Base-by-base conservation (phyloP, 2,888 invertebrate genomes). In the Ectemnius lituratus region DNA sequence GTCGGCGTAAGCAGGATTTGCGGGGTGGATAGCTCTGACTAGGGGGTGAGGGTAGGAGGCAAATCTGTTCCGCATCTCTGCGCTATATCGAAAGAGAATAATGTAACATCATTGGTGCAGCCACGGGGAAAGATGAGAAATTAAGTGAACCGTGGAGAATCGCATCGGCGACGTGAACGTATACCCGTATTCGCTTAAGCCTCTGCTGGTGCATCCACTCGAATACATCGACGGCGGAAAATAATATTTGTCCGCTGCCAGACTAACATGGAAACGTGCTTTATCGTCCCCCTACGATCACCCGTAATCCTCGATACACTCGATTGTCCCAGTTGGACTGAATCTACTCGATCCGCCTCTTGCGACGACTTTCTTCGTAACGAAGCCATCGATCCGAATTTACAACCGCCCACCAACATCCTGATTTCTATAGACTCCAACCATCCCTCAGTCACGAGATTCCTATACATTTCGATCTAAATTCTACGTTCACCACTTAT, bases 141-240 rank as follows among this genome's bases (percentile, higher is more conserved):
- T 83, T 83, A 83, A 83, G 80, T 74, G 83, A 83, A 83, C 83
- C 83, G 83, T 83, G 73, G 73, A 65, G 73, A 75, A 83, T 83
- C 81, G 83, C 70, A 70, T 81, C 80, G 74, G 60, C 78, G 73
- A 70, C 71, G 72, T 67, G 75, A 79, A 75, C 72, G 71, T 80
- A 78, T 63, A 74, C 62, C 72, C 70, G 70, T 67, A 67, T 61
- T 13, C 76, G 80, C 61, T 80, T 82, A 82, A 82, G 73, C 80
- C 79, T 78, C 72, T 80, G 70, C 72, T 66, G 73, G 77, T 67
- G 78, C 83, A 83, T 61, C 61, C 76, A 63, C 69, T 68, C 76
- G 81, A 76, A 77, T 75, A 79, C 77, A 79, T 81, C 71, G 77
- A 57, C 75, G 76, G 81, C 81, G 76, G 80, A 80, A 83, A 83